Conservation (phyloP, 2,888 invertebrate genomes). For the Ellobium chinense region DNA sequence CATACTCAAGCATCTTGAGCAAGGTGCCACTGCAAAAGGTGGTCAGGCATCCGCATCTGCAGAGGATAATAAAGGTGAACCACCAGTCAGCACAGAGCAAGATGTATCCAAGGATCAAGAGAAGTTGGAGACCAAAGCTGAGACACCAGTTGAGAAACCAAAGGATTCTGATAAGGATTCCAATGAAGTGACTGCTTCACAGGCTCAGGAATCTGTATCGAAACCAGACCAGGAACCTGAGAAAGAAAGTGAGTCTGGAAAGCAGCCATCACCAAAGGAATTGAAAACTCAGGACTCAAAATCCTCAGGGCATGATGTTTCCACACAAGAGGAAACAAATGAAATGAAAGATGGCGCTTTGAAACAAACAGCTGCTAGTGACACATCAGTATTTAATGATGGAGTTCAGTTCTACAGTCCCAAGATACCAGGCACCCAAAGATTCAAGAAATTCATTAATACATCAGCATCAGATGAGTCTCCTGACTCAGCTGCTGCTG, state of each 20-base stretch:
- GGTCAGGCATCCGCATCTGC: not conserved
- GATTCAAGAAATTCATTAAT: not conserved
- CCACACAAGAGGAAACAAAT: not conserved
- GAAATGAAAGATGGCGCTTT: not conserved
- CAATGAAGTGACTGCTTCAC: not conserved
- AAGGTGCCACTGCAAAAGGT: not conserved
- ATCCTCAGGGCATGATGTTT: not conserved
- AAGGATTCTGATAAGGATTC: not conserved
- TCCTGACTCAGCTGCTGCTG: not conserved
- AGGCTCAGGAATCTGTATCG: not conserved
- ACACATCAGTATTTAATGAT: not conserved
- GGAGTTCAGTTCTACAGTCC: conserved; percentile 15
- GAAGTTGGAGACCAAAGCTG: not conserved
- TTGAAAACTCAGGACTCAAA: not conserved
- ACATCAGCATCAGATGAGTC: conserved; percentile 28
- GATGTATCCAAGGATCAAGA: not conserved
- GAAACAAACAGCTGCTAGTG: not conserved
- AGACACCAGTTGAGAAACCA: not conserved
- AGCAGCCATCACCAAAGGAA: not conserved
- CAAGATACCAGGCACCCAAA: not conserved
- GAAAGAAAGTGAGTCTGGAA: not conserved
- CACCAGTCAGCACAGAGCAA: not conserved
- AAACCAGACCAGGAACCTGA: not conserved
- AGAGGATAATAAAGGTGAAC: no score
- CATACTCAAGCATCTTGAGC: conserved; percentile 59